These are phyloP conservation scores for Macrosiphum euphorbiae DNA, from an alignment of 2,888 invertebrate genomes.

Conservation along the genomic window DNA sequence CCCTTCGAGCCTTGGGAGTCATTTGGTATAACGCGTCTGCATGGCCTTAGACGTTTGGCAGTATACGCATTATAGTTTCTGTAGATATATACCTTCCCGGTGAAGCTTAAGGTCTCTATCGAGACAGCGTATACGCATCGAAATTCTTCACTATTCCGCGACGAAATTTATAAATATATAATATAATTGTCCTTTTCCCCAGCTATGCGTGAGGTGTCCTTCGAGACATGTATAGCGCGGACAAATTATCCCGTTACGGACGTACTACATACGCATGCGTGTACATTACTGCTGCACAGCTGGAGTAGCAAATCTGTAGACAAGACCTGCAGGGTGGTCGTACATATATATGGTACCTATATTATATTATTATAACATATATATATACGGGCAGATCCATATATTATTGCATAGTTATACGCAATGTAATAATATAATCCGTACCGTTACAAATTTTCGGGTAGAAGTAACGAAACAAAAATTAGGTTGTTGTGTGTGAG, in stretches of 20 bases:
- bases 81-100: not conserved
- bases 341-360: not conserved
- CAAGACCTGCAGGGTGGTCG: not conserved
- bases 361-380: not conserved
- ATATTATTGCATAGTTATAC: not conserved
- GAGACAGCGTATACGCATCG: not conserved
- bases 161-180: not conserved
- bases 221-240: not conserved
- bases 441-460: slow-evolving; percentile 38
- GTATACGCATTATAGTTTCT: not conserved
- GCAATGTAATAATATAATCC: not conserved
- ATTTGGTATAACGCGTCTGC: slow-evolving; percentile 38
- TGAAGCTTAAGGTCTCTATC: slow-evolving; percentile 33
- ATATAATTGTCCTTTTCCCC: not conserved
- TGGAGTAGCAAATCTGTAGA: slow-evolving; percentile 23
- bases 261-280: not conserved
- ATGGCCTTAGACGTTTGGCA: not conserved
- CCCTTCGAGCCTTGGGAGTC: slow-evolving; percentile 55
- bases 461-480: slow-evolving; percentile 14
- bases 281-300: slow-evolving; percentile 17
- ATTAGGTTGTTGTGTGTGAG: not conserved
- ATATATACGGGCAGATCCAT: not conserved
- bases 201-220: slow-evolving; percentile 3
- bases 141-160: slow-evolving; percentile 24
- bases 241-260: slow-evolving; percentile 62